phyloP scores from a whole-genome alignment of 2,797 vertebrate species.

The Coendou prehensilis region DNA sequence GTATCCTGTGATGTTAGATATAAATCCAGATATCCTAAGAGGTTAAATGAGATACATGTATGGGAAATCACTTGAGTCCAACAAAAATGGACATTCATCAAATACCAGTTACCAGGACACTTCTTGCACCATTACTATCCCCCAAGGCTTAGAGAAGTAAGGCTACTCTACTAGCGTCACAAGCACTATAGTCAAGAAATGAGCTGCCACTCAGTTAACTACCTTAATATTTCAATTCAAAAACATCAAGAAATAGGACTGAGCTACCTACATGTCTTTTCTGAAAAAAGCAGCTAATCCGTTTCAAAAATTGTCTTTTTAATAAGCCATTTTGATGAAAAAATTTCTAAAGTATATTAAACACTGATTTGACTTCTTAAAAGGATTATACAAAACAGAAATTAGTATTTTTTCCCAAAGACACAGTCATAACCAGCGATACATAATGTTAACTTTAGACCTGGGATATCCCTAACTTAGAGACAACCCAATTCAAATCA shows the following conservation, averaged over 20 bases:
- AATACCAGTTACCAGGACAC: slow-evolving; percentile 1
- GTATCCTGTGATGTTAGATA: slow-evolving; percentile 20
- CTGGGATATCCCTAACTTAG: neutral
- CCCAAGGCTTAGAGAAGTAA: slow-evolving; percentile 10
- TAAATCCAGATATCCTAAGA: neutral
- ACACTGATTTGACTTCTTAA: slow-evolving; percentile 12
- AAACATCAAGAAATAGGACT: slow-evolving; percentile 45
- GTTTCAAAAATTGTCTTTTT: slow-evolving; percentile 39
- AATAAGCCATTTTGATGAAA: slow-evolving; percentile 27
- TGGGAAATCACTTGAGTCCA: slow-evolving; percentile 40
- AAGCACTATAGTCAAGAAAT: slow-evolving; percentile 20
- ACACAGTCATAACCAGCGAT: neutral
- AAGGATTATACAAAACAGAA: slow-evolving; percentile 13
- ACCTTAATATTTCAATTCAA: neutral
- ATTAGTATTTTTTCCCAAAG: slow-evolving; percentile 15
- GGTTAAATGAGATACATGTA: slow-evolving; percentile 13
- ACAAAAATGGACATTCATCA: neutral
- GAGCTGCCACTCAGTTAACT: slow-evolving; percentile 11
- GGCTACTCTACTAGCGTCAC: neutral
- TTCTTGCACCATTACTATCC: neutral
- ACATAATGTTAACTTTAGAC: neutral
- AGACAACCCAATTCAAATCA: slow-evolving; percentile 57
- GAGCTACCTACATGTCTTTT: neutral
- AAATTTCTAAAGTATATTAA: slow-evolving; percentile 27
- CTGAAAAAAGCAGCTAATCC: slow-evolving; percentile 36